A percentile compares a stretch with the other conserved stretches of the same genome.
Conservation (phyloP, 2,113 vertebrate genomes). For the Hippolais icterina region DNA sequence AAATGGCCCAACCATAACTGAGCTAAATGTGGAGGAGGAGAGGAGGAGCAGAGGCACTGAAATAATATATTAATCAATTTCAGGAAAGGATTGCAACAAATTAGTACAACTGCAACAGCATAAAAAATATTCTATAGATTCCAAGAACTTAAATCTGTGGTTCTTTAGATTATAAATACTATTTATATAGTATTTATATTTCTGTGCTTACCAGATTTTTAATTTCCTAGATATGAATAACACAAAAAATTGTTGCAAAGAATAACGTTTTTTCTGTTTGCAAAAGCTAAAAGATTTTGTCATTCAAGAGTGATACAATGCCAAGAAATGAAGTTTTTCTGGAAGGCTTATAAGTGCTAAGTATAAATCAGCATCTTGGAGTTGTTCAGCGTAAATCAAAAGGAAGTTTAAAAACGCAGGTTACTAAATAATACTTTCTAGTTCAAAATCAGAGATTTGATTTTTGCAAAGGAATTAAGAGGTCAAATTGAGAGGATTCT, state of each 20-base stretch:
- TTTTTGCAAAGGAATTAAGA: not conserved
- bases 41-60: not conserved
- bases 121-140: not conserved
- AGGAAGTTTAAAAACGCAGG: not conserved
- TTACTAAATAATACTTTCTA: not conserved
- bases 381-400: not conserved
- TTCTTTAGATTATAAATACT: not conserved
- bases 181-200: not conserved
- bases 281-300: not conserved
- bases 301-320: not conserved
- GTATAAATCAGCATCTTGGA: not conserved
- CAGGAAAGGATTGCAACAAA: not conserved
- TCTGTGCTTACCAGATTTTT: not conserved
- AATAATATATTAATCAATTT: not conserved
- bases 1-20: not conserved
- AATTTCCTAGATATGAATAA: not conserved
- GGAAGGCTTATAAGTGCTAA: not conserved
- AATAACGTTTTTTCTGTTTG: not conserved
- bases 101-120: not conserved
- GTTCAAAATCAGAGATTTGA: not conserved
- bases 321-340: not conserved
- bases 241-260: not conserved
- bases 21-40: not conserved
- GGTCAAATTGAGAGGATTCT: not conserved
- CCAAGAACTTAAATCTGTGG: not conserved